A percentile compares a stretch with the other conserved stretches of the same genome.
Evolutionary conservation across 2,113 vertebrate species (phyloP).

Genomic region (Anas platyrhynchos): DNA sequence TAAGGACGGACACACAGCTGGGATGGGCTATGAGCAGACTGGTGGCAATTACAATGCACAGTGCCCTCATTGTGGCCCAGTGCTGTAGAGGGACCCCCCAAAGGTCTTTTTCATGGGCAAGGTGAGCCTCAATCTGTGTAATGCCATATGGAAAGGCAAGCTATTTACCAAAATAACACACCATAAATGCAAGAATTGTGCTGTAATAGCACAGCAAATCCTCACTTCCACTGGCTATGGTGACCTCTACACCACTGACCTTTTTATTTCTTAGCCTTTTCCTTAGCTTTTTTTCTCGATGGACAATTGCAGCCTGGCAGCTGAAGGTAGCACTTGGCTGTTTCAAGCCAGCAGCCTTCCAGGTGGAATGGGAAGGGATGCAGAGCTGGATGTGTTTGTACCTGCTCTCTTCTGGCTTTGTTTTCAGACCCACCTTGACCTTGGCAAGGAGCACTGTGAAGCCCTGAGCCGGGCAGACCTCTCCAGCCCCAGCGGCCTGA

Average conservation of each 20-base stretch:
- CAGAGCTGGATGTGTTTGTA: background rate
- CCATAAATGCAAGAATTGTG: background rate
- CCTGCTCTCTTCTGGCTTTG: background rate
- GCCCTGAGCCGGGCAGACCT: conserved; percentile 37
- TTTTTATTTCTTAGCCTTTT: background rate
- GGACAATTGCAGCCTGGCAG: background rate
- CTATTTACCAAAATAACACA: background rate
- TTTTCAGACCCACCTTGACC: conserved; percentile 25
- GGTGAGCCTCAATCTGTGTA: background rate
- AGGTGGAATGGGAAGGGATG: background rate
- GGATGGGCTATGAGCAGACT: background rate
- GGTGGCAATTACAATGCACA: background rate
- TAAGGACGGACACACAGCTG: background rate
- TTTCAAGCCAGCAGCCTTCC: background rate
- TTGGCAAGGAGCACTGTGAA: background rate
- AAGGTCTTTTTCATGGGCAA: background rate
- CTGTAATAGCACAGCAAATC: background rate
- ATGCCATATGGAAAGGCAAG: background rate
- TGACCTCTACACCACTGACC: background rate
- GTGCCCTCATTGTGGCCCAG: background rate
- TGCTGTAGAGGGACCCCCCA: background rate
- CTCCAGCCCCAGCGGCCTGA: background rate
- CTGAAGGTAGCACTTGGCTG: background rate
- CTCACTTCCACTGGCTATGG: no score
- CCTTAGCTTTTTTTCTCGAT: background rate